Conservation (phyloP, 2,113 vertebrate species). For the Tretioscincus oriximinensis region DNA sequence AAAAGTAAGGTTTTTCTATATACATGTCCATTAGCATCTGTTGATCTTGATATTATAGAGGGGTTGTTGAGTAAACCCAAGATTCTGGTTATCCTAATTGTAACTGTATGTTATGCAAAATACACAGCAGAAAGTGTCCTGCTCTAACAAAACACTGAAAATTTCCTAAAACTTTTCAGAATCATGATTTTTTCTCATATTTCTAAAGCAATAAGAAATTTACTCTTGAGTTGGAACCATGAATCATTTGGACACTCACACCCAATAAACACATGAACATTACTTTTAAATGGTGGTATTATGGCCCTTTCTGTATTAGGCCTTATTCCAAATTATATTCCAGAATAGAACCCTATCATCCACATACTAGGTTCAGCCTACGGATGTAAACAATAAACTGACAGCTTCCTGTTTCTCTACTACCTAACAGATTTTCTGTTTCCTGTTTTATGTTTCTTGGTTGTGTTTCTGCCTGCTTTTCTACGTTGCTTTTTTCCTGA, state of each 20-base stretch:
- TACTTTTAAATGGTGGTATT: background rate
- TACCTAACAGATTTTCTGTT: too few species aligned
- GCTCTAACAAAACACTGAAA: background rate
- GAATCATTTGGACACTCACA: background rate
- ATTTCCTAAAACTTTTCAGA: background rate
- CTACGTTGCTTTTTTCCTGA: too few species aligned
- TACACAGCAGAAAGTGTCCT: background rate
- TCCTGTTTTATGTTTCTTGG: too few species aligned
- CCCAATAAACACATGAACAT: background rate
- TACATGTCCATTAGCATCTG: background rate
- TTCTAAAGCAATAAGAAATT: background rate
- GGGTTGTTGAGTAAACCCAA: slow-evolving; percentile 1
- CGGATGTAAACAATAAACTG: too few species aligned
- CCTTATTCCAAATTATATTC: too few species aligned
- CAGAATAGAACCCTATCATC: too few species aligned
- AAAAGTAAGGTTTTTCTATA: background rate
- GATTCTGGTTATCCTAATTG: slow-evolving; percentile 17
- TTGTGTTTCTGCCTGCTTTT: too few species aligned
- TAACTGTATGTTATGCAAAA: background rate
- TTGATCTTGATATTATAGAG: background rate
- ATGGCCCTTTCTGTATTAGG: too few species aligned
- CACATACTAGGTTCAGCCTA: too few species aligned
- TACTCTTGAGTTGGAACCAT: background rate
- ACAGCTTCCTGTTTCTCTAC: too few species aligned
- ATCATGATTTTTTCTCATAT: background rate